These are phyloP conservation scores for Cyanoliseus patagonus DNA, from an alignment of 2,113 vertebrate genomes.

Conservation along the genomic window DNA sequence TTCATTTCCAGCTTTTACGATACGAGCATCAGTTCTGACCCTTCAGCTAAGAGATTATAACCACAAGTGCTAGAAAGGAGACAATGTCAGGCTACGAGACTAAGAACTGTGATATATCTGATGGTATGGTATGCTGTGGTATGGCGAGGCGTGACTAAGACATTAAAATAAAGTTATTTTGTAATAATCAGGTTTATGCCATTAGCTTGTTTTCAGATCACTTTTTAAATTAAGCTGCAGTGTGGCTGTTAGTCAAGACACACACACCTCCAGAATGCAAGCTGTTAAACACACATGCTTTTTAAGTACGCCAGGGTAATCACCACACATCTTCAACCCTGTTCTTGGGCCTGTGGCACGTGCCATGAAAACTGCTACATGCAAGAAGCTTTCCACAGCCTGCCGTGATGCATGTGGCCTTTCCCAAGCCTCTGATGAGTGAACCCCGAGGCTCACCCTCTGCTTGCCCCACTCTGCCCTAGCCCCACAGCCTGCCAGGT, in stretches of 20 bases:
- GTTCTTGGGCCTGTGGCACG: background rate
- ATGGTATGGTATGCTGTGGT: background rate
- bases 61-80: background rate
- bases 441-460: background rate
- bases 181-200: background rate
- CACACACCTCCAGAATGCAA: background rate
- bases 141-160: background rate
- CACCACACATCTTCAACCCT: background rate
- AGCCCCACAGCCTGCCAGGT: background rate
- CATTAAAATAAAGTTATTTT: constrained; percentile 4
- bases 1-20: background rate
- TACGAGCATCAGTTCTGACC: background rate
- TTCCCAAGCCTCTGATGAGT: background rate
- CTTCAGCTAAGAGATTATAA: background rate
- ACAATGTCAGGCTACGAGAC: background rate
- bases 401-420: background rate
- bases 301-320: background rate
- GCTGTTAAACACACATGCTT: background rate
- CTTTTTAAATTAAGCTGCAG: background rate
- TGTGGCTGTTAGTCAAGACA: background rate
- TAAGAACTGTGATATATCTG: background rate
- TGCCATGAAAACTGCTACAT: background rate
- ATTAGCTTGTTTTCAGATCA: background rate
- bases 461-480: background rate
- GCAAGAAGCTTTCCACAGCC: background rate